Percentiles rank a stretch among this genome's conserved stretches.
Evolutionary conservation across 2,888 invertebrate genomes (phyloP).

Genomic region (Hypselothyrea guttata): DNA sequence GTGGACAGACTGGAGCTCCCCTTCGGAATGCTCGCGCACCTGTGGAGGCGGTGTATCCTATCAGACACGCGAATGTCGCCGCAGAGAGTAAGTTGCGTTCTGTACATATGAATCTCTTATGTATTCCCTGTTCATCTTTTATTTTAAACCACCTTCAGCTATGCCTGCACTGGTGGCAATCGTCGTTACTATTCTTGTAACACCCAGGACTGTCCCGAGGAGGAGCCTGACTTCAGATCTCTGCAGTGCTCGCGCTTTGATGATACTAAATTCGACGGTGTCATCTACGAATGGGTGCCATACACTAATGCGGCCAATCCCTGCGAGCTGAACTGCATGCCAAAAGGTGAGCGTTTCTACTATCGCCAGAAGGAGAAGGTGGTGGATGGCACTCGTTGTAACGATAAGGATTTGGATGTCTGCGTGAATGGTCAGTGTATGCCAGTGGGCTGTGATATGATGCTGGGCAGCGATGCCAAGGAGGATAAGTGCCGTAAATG

Average conservation of each 20-base stretch:
- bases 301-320: conserved; percentile 93
- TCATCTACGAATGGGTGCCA: conserved; percentile 93
- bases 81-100: conserved; percentile 84
- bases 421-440: conserved; percentile 97
- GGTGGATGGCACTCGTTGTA: conserved; percentile 92
- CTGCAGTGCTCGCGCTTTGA: conserved; percentile 95
- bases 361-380: conserved; percentile 92
- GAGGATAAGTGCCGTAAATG: conserved; percentile 96
- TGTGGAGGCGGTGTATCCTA: conserved; percentile 97
- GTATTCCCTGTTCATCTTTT: too few relatives aligned
- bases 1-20: conserved; percentile 93
- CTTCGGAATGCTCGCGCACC: conserved; percentile 92
- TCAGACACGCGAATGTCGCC: conserved; percentile 90
- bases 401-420: conserved; percentile 92
- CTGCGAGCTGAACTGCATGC: conserved; percentile 98
- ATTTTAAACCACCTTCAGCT: too few relatives aligned
- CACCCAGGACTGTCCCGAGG: conserved; percentile 93
- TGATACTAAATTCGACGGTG: conserved; percentile 90
- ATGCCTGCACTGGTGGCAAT: conserved; percentile 89
- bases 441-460: conserved; percentile 96
- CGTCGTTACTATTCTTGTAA: conserved; percentile 95
- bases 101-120: not conserved
- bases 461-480: conserved; percentile 92
- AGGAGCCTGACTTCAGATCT: conserved; percentile 90
- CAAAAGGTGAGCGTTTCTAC: conserved; percentile 94